These are phyloP conservation scores for Miltochrista miniata DNA, from an alignment of 2,888 invertebrate species.

Conservation along the genomic window DNA sequence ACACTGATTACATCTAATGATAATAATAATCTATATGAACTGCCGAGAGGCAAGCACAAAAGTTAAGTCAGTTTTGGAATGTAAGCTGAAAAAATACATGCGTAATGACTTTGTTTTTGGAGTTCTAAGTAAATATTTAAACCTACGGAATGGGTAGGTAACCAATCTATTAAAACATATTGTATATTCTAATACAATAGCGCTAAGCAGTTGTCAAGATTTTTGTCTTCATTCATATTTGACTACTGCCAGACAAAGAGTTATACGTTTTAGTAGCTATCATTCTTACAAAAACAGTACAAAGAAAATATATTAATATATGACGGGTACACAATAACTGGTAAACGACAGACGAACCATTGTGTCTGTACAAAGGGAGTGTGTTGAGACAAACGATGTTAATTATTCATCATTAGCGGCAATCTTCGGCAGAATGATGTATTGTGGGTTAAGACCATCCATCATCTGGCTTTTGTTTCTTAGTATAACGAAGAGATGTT, in stretches of 20 bases:
- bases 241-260: not conserved
- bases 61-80: too few species aligned
- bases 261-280: too few species aligned
- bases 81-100: too few species aligned
- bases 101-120: too few species aligned
- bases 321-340: slow-evolving; percentile 42
- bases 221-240: not conserved
- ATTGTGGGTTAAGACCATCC: slow-evolving; percentile 49
- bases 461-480: slow-evolving; percentile 54
- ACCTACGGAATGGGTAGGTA: too few species aligned
- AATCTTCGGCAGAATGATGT: slow-evolving; percentile 52
- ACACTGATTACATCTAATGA: too few species aligned
- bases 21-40: too few species aligned
- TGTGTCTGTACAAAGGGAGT: slow-evolving; percentile 48
- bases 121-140: too few species aligned
- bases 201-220: not conserved
- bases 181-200: too few species aligned
- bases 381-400: slow-evolving; percentile 57
- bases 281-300: slow-evolving; percentile 12
- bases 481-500: slow-evolving; percentile 27
- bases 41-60: too few species aligned
- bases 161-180: too few species aligned
- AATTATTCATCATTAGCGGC: slow-evolving; percentile 71
- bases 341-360: slow-evolving; percentile 33
- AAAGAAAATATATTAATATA: slow-evolving; percentile 36